These are phyloP conservation scores for Pantherophis guttatus DNA, from an alignment of 2,113 vertebrate species.

Conservation along the genomic window DNA sequence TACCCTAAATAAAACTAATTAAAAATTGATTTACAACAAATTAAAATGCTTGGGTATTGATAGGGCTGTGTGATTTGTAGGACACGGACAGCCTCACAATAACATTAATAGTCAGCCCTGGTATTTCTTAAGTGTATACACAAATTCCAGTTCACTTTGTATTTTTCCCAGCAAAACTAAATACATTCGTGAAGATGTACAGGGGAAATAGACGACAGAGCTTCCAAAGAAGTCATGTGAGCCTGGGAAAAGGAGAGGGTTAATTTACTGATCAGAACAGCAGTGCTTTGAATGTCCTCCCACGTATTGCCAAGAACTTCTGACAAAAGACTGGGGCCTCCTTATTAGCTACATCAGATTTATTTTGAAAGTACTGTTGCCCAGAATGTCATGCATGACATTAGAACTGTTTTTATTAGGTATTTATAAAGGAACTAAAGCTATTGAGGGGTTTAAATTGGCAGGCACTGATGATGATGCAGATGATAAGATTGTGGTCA, in stretches of 20 bases:
- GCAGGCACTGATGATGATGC: not conserved
- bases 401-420: not conserved
- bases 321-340: not conserved
- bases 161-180: not conserved
- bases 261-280: not conserved
- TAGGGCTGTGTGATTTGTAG: not conserved
- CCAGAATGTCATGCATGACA: not conserved
- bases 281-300: not conserved
- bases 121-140: not conserved
- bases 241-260: not conserved
- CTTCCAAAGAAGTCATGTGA: not conserved
- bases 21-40: not conserved
- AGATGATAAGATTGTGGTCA: not conserved
- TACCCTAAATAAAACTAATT: not conserved
- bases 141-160: not conserved
- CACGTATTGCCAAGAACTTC: not conserved
- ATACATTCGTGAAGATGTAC: not conserved
- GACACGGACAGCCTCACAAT: not conserved
- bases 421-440: not conserved
- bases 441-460: not conserved
- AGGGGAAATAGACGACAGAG: not conserved
- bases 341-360: not conserved
- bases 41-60: not conserved
- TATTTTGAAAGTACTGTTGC: not conserved
- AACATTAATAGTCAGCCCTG: not conserved